Percentiles rank a stretch among this genome's conserved stretches.
Conservation (phyloP, 2,888 invertebrate genomes). For the Gastracanthus pulcherrimus region DNA sequence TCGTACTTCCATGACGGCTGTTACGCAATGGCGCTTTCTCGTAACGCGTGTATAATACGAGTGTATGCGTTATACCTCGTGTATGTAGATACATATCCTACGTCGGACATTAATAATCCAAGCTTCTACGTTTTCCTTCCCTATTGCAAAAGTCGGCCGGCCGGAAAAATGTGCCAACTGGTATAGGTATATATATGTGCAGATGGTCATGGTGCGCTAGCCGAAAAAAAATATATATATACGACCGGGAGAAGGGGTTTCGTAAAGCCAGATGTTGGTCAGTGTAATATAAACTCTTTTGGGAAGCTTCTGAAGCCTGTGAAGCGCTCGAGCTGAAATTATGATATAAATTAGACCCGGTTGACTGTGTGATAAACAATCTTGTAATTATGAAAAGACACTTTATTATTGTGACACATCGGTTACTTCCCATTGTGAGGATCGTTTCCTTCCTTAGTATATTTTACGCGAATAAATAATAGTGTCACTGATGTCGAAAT, state of each 20-base stretch:
- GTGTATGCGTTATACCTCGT: neutral
- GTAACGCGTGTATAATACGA: neutral
- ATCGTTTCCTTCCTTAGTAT: neutral
- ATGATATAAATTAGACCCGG: neutral
- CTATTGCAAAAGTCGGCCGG: slow-evolving; percentile 12
- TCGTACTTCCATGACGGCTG: slow-evolving; percentile 34
- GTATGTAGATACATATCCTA: neutral
- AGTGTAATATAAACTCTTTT: neutral
- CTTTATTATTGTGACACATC: neutral
- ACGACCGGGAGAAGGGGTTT: neutral
- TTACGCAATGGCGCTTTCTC: slow-evolving; percentile 48
- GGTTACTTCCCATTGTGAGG: neutral
- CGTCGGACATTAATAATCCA: slow-evolving; percentile 25
- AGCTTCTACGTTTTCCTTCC: slow-evolving; percentile 18
- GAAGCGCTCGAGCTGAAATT: neutral
- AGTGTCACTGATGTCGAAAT: neutral
- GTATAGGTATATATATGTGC: neutral
- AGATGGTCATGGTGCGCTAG: neutral
- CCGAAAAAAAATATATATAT: too few relatives aligned
- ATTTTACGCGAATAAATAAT: neutral
- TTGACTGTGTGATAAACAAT: neutral
- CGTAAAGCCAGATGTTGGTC: neutral
- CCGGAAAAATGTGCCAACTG: slow-evolving; percentile 37
- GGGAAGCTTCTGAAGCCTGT: neutral
- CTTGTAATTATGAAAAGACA: neutral